Evolutionary conservation across 1,140 invertebrate species (phyloP).

Genomic region (Antheraea mylitta): DNA sequence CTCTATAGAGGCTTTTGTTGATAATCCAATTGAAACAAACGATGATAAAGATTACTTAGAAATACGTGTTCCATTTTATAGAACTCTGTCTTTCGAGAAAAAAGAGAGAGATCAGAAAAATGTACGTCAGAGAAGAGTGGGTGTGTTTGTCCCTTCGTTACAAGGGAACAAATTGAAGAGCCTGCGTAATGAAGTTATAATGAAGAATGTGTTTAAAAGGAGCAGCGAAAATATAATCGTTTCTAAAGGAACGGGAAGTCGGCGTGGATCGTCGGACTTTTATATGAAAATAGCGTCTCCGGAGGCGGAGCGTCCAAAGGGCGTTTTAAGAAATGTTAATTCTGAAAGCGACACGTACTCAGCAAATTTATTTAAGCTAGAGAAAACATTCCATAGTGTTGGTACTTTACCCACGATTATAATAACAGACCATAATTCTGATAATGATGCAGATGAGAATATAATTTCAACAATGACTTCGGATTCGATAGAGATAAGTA

Average conservation of each 20-base stretch:
- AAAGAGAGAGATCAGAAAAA: conserved; percentile 19
- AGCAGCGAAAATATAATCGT: conserved; percentile 43
- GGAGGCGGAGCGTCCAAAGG: neutral
- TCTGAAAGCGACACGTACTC: neutral
- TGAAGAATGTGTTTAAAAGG: conserved; percentile 41
- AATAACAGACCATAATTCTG: conserved; percentile 23
- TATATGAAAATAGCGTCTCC: neutral
- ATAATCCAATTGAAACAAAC: conserved; percentile 5
- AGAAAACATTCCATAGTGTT: conserved; percentile 1
- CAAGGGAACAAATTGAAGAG: conserved; percentile 33
- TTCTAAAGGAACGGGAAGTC: neutral
- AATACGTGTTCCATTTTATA: conserved; percentile 31
- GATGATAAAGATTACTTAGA: conserved; percentile 21
- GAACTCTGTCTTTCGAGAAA: conserved; percentile 38
- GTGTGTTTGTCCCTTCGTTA: conserved; percentile 28
- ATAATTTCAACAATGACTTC: conserved; percentile 39
- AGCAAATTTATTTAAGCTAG: neutral
- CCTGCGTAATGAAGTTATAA: conserved; percentile 49
- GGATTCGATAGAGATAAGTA: conserved; percentile 53
- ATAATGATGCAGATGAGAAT: conserved; percentile 33
- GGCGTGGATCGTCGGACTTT: neutral
- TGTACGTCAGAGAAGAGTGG: conserved; percentile 43
- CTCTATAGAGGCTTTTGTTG: conserved; percentile 32
- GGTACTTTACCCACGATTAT: conserved; percentile 31
- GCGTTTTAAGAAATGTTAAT: neutral